Base-by-base conservation (phyloP, 2,888 invertebrate genomes). In the Lacanobia wlatinum region DNA sequence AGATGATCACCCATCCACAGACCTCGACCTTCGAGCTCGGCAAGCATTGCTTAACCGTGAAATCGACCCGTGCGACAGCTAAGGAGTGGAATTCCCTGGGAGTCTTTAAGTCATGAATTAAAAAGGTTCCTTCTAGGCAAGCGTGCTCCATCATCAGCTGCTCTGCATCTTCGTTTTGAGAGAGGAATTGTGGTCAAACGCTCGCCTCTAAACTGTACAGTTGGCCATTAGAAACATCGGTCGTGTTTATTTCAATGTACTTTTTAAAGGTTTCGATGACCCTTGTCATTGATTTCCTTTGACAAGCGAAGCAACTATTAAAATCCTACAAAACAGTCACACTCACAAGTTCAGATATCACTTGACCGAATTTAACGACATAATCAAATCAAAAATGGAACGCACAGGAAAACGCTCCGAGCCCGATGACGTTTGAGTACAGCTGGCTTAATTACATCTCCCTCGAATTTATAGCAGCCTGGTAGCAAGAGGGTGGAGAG, bases 401-500 rank as follows among this genome's bases (percentile, higher is more conserved):
- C 70, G 75, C 70, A 80, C 74, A 77, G 80, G 62, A 70, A 87
- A 78, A 73, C 50, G 72, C 71, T 71, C 53, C 65, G 59, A 73
- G 53, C 58, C 70, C 70, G 76, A 75, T 83, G 77, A 81, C 78
- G 80, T 82, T 83, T 78, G 79, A 80, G 80, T 80, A 81, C 71
- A 81, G 76, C 76, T 74, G 76, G 80, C 84, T 88, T 90, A 91
- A 90, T 91, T 90, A 89, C 88, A 89, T 87, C 84, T 82, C 75
- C 67, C 70, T 87, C 78, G 82, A 87, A 90, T 90, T 92, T 89
- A 91, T 90, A 83, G 83, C 82, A 82, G 85, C 92, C 90, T 91
- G 87, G 91, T 92, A 91, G 87, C 87, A 88, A 88, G 88, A 88
- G 87, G 86, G 89, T 85, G 85, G 77, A 75, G 82, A 87, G 85